Conservation (phyloP, 1,140 invertebrate species). For the Monomorium pharaonis region DNA sequence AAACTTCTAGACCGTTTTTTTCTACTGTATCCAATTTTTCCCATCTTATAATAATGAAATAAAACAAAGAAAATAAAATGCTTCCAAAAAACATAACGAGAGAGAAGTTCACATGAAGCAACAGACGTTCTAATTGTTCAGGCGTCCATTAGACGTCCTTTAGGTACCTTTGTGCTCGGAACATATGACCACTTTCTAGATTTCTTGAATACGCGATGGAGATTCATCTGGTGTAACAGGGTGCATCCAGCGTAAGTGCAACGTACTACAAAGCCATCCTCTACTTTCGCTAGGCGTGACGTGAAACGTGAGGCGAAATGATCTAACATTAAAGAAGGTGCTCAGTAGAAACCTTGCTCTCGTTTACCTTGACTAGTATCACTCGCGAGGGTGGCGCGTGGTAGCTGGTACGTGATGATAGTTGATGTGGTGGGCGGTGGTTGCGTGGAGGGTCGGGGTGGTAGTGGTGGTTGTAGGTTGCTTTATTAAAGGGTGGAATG, state of each 20-base stretch:
- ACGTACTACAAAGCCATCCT: conserved; percentile 30
- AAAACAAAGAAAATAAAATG: neutral
- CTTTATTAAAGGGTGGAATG: conserved; percentile 64
- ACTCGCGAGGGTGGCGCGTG: conserved; percentile 80
- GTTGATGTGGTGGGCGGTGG: conserved; percentile 77
- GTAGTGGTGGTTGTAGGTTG: conserved; percentile 73
- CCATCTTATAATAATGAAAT: neutral
- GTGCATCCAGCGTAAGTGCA: conserved; percentile 35
- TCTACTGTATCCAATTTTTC: neutral
- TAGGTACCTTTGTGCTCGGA: neutral
- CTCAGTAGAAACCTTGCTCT: conserved; percentile 73
- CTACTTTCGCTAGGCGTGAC: neutral
- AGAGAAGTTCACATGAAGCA: neutral
- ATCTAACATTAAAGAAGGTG: conserved; percentile 67
- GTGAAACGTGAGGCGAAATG: conserved; percentile 47
- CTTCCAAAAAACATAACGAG: neutral
- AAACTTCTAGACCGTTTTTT: neutral
- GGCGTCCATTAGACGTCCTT: neutral
- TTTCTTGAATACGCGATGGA: conserved; percentile 3
- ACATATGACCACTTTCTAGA: conserved; percentile 16
- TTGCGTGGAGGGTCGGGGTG: conserved; percentile 74
- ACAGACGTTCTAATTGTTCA: neutral
- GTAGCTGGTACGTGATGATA: conserved; percentile 78
- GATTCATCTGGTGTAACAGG: neutral
- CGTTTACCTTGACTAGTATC: conserved; percentile 84